Percentiles rank a stretch among this genome's conserved stretches.
Evolutionary conservation across 2,888 invertebrate species (phyloP).

Genomic region (Pharmacophagus antenor): DNA sequence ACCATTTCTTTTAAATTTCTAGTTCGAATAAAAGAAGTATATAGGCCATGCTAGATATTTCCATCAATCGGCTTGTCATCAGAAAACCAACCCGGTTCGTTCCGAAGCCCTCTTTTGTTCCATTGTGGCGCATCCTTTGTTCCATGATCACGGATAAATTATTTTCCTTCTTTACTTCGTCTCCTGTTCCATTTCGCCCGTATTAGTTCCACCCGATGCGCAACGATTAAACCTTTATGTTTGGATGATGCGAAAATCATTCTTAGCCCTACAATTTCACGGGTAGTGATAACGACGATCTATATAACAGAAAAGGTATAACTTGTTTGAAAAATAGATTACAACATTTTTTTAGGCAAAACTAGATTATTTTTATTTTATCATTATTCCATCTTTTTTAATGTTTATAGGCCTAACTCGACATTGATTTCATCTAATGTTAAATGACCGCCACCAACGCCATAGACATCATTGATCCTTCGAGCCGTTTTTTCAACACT

Average conservation of each 20-base stretch:
- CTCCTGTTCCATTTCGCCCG: slow-evolving; percentile 78
- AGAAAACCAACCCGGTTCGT: slow-evolving; percentile 64
- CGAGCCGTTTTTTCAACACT: no score
- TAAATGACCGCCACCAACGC: no score
- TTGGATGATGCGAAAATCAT: slow-evolving; percentile 79
- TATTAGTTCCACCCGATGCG: slow-evolving; percentile 79
- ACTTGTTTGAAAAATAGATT: not conserved
- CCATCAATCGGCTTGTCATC: slow-evolving; percentile 43
- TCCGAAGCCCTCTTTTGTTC: slow-evolving; percentile 73
- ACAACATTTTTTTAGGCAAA: not conserved
- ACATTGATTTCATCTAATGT: no score
- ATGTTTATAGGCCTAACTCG: no score
- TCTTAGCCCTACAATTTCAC: slow-evolving; percentile 73
- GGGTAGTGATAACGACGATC: slow-evolving; percentile 65
- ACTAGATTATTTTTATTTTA: no score
- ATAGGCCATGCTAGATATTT: slow-evolving; percentile 58
- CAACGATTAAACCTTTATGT: slow-evolving; percentile 79
- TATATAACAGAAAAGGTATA: slow-evolving; percentile 43
- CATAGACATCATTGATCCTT: no score
- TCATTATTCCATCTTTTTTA: no score
- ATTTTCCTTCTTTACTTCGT: slow-evolving; percentile 74
- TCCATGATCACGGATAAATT: slow-evolving; percentile 76
- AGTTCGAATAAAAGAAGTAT: slow-evolving; percentile 51
- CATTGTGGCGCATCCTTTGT: slow-evolving; percentile 71
- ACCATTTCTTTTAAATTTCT: slow-evolving; percentile 31